These are phyloP conservation scores for Cephus pulcher DNA, from an alignment of 2,888 invertebrate genomes.

Conservation along the genomic window DNA sequence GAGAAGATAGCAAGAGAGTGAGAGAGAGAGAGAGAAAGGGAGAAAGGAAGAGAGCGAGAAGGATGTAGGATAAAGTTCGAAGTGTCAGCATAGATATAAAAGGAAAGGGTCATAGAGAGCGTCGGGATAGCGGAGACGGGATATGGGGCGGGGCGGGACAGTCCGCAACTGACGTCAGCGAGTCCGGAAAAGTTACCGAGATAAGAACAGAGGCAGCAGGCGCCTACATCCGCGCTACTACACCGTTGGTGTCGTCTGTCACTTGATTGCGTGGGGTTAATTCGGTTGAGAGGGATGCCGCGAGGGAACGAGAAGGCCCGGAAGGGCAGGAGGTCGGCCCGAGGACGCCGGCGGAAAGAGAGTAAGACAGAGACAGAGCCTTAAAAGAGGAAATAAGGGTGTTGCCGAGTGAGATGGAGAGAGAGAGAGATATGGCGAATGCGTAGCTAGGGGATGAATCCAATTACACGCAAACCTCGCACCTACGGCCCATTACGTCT, in stretches of 20 bases:
- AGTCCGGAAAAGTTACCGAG: conserved; percentile 49
- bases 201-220: conserved; percentile 36
- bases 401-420: conserved; percentile 9
- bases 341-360: conserved; percentile 25
- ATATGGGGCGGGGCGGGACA: neutral
- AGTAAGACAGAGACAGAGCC: conserved; percentile 26
- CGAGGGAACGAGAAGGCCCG: conserved; percentile 7
- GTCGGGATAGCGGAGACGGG: conserved; percentile 5
- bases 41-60: neutral
- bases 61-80: neutral
- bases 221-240: conserved; percentile 20
- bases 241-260: conserved; percentile 34
- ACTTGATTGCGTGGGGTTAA: conserved; percentile 46
- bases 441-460: conserved; percentile 54
- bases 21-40: conserved; percentile 10
- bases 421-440: conserved; percentile 22
- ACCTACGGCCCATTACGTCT: conserved; percentile 55
- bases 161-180: conserved; percentile 39
- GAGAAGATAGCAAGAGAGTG: conserved; percentile 17
- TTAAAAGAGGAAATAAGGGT: conserved; percentile 17
- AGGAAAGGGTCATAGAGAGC: neutral
- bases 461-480: conserved; percentile 61
- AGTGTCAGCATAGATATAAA: neutral
- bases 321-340: conserved; percentile 8
- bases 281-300: conserved; percentile 39